A percentile compares a stretch with the other conserved stretches of the same genome.
Conservation (phyloP, 2,797 vertebrate species). For the Chiroxiphia lanceolata region DNA sequence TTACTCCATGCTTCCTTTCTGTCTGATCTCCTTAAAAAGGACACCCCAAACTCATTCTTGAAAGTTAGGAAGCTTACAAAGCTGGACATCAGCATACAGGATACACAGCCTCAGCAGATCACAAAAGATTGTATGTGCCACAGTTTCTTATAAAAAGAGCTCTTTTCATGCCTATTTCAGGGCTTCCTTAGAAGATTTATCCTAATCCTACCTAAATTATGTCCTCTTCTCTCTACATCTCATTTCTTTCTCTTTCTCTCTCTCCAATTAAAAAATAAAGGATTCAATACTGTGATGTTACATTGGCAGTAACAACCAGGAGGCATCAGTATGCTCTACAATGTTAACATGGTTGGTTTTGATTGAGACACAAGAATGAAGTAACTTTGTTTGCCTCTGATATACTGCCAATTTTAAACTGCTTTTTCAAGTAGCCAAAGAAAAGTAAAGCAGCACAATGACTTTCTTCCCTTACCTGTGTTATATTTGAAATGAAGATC, state of each 20-base stretch:
- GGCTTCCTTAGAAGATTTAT: neutral
- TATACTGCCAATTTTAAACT: neutral
- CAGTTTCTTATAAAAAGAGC: neutral
- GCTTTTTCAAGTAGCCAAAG: neutral
- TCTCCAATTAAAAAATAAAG: neutral
- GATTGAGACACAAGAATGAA: neutral
- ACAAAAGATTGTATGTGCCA: neutral
- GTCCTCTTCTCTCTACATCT: neutral
- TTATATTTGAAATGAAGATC: constrained; percentile 95
- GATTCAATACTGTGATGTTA: neutral
- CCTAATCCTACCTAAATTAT: neutral
- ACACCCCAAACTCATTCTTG: neutral
- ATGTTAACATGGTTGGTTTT: neutral
- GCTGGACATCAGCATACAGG: neutral
- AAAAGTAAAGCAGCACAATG: neutral
- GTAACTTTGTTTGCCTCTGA: neutral
- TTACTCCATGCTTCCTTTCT: neutral
- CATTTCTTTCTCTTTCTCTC: neutral
- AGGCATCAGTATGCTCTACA: neutral
- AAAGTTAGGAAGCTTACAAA: neutral
- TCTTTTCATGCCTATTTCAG: neutral
- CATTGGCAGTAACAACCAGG: neutral
- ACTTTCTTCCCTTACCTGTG: constrained; percentile 79
- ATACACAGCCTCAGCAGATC: neutral
- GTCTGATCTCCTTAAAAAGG: neutral